phyloP scores from a whole-genome alignment of 2,797 vertebrate genomes.

The Arremon aurantiirostris region DNA sequence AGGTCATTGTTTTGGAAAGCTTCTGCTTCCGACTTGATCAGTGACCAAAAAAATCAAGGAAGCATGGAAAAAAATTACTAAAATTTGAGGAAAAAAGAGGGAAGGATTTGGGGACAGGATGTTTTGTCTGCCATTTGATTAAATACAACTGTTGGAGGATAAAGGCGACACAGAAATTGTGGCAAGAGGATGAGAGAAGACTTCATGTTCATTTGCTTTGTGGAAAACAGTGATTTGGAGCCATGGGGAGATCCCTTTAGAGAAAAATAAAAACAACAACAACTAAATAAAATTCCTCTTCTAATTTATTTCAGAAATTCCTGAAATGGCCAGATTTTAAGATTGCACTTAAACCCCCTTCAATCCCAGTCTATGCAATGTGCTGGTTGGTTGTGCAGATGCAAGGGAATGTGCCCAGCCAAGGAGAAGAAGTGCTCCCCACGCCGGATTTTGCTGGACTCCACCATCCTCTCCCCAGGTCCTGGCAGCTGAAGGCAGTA shows the following conservation, averaged over 20 bases:
- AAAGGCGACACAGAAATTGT: slow-evolving; percentile 44
- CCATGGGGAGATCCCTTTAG: slow-evolving; percentile 44
- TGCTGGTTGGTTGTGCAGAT: slow-evolving; percentile 47
- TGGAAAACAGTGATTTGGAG: slow-evolving; percentile 63
- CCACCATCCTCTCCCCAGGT: background rate
- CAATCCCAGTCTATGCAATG: slow-evolving; percentile 47
- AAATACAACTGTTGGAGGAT: slow-evolving; percentile 37
- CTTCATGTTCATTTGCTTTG: slow-evolving; percentile 41
- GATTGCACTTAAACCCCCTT: slow-evolving; percentile 52
- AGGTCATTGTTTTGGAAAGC: slow-evolving; percentile 51
- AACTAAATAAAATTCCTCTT: slow-evolving; percentile 66
- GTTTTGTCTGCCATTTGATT: slow-evolving; percentile 34
- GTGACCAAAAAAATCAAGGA: background rate
- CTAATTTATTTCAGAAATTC: slow-evolving; percentile 68
- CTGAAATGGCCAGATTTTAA: slow-evolving; percentile 67
- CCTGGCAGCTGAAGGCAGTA: background rate
- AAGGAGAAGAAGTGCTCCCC: background rate
- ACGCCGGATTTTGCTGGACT: background rate
- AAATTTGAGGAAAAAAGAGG: slow-evolving; percentile 21
- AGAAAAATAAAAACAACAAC: background rate
- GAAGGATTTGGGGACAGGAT: background rate
- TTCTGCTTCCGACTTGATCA: slow-evolving; percentile 24
- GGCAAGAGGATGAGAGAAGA: slow-evolving; percentile 62
- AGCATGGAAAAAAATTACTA: background rate
- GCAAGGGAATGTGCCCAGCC: background rate